Conservation (phyloP, 1,140 invertebrate genomes). For the Hyphantria cunea region DNA sequence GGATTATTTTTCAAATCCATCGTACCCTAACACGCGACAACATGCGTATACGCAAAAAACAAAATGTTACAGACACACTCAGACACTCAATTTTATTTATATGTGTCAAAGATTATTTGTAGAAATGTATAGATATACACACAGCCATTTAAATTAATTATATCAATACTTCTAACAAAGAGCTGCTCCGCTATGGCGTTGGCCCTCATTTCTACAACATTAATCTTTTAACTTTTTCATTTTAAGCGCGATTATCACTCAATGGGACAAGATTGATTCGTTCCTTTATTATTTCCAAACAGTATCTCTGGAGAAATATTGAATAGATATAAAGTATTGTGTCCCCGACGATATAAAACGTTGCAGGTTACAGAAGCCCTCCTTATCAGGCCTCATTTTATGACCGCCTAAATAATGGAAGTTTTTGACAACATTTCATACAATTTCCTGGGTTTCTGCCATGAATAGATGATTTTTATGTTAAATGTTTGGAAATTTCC, state of each 20-base stretch:
- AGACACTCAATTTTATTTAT: too few species aligned
- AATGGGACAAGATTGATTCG: background rate
- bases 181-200: too few species aligned
- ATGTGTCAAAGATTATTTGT: too few species aligned
- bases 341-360: conserved; percentile 23
- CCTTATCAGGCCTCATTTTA: conserved; percentile 44
- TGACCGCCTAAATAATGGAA: conserved; percentile 40
- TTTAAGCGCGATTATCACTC: background rate
- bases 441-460: conserved; percentile 24
- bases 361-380: conserved; percentile 22
- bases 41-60: too few species aligned
- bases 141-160: too few species aligned
- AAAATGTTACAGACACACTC: too few species aligned
- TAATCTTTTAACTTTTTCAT: background rate
- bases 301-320: conserved; percentile 40
- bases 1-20: too few species aligned
- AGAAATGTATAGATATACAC: too few species aligned
- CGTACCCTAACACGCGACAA: too few species aligned
- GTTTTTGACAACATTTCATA: conserved; percentile 37
- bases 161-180: too few species aligned
- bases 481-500: conserved; percentile 13
- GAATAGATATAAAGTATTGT: conserved; percentile 42
- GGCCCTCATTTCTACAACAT: too few species aligned
- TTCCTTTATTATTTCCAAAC: conserved; percentile 19
- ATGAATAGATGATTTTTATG: conserved; percentile 28